A percentile compares a stretch with the other conserved stretches of the same genome.
These are phyloP conservation scores for Syndactyla subalaris DNA, from an alignment of 2,797 vertebrate species.

Conservation along the genomic window DNA sequence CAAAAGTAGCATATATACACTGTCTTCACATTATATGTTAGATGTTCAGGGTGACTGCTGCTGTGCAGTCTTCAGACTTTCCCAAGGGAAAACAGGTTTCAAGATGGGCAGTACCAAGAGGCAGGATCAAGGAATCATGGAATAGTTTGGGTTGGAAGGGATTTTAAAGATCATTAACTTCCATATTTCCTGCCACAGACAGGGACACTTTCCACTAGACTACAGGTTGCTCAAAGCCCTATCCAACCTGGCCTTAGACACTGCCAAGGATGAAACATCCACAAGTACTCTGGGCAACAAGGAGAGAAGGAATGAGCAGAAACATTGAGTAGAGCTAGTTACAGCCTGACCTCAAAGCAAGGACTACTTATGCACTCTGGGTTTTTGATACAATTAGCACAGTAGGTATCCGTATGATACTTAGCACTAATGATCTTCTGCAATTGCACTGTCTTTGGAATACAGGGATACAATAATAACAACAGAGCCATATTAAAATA, in stretches of 20 bases:
- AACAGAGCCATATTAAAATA: background rate
- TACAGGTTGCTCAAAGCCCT: background rate
- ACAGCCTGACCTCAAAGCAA: background rate
- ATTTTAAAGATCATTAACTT: background rate
- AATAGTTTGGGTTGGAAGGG: background rate
- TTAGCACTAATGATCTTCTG: background rate
- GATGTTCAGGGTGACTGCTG: background rate
- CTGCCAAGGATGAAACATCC: background rate
- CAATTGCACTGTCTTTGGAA: background rate
- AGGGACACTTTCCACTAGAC: too few species aligned
- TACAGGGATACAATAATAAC: background rate
- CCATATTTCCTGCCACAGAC: rapidly evolving
- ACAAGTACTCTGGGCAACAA: background rate
- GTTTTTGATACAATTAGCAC: background rate
- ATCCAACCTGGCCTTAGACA: background rate
- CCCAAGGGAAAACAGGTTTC: background rate
- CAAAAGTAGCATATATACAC: background rate
- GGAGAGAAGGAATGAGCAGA: background rate
- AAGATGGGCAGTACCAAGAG: background rate
- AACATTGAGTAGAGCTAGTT: background rate
- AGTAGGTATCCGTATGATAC: background rate
- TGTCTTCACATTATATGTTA: background rate
- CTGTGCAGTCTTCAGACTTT: background rate
- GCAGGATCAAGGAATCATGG: background rate
- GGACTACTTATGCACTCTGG: background rate